Percentiles rank a stretch among this genome's conserved stretches.
Evolutionary conservation across 2,888 invertebrate species (phyloP).

Genomic region (Odontocerum albicorne): DNA sequence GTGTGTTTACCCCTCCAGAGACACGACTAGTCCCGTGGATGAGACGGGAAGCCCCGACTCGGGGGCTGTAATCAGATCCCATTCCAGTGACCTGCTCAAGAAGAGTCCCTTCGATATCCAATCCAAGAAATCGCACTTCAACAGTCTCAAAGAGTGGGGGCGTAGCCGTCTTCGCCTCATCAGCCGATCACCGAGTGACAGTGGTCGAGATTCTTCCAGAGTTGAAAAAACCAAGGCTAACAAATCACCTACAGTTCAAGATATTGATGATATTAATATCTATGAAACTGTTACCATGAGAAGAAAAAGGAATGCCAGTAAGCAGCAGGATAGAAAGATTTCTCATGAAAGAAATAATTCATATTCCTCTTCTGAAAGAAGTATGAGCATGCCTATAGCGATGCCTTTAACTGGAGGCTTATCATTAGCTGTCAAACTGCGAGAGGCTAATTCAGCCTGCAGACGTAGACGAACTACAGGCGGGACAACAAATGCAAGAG

Average conservation of each 20-base stretch:
- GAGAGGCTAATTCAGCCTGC: conserved; percentile 69
- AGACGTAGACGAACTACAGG: conserved; percentile 60
- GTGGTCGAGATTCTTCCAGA: conserved; percentile 50
- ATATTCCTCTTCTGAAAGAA: conserved; percentile 76
- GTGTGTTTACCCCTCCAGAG: conserved; percentile 45
- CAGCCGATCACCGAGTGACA: conserved; percentile 63
- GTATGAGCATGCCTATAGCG: conserved; percentile 60
- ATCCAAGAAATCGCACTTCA: conserved; percentile 65
- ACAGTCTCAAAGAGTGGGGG: conserved; percentile 84
- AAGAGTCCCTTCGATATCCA: conserved; percentile 62
- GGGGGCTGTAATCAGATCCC: conserved; percentile 64
- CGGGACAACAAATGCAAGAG: conserved; percentile 64
- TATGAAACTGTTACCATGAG: conserved; percentile 69
- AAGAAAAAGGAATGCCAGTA: conserved; percentile 59
- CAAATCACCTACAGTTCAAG: conserved; percentile 48
- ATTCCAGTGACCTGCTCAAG: conserved; percentile 76
- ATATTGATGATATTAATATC: conserved; percentile 61
- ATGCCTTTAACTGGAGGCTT: conserved; percentile 59
- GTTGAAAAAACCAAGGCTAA: conserved; percentile 48
- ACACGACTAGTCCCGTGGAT: conserved; percentile 56
- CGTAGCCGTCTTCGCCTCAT: conserved; percentile 75
- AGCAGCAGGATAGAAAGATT: conserved; percentile 60
- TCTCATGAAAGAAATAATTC: conserved; percentile 78
- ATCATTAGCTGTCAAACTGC: conserved; percentile 68
- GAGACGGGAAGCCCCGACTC: conserved; percentile 57